Evolutionary conservation across 2,797 vertebrate species (phyloP).

Genomic region (Antennarius maculatus): DNA sequence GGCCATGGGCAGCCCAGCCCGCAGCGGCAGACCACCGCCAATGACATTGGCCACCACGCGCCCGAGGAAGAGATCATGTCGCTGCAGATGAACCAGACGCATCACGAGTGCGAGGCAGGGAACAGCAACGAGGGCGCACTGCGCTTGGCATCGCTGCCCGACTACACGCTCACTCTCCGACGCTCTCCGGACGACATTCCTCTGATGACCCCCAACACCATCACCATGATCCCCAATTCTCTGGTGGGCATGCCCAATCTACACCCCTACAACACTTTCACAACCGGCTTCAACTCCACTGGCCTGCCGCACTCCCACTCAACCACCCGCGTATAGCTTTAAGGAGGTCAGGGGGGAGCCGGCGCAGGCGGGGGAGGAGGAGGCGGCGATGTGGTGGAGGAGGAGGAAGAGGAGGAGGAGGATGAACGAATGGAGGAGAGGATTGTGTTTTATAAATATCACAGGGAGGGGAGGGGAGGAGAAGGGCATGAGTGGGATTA

Average conservation of each 20-base stretch:
- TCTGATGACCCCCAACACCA: conserved; percentile 98
- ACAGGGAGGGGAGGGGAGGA: conserved; percentile 58
- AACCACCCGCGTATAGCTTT: conserved; percentile 98
- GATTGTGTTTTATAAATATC: conserved; percentile 83
- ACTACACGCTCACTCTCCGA: conserved; percentile 95
- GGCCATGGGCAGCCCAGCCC: conserved; percentile 92
- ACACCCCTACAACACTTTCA: conserved; percentile 98
- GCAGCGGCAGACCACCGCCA: conserved; percentile 83
- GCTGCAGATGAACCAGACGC: conserved; percentile 94
- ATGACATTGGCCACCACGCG: conserved; percentile 88
- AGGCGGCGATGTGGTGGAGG: conserved; percentile 1
- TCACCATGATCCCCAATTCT: conserved; percentile 99
- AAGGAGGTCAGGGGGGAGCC: conserved; percentile 67
- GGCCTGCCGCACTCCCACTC: conserved; percentile 98
- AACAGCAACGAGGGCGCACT: conserved; percentile 81
- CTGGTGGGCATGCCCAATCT: conserved; percentile 97
- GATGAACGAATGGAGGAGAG: conserved; percentile 66
- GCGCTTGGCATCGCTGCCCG: conserved; percentile 90
- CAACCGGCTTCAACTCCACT: conserved; percentile 95
- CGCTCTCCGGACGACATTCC: conserved; percentile 98
- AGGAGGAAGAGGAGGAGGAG: conserved; percentile 50
- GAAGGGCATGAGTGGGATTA: conserved; percentile 71
- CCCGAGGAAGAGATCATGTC: conserved; percentile 97
- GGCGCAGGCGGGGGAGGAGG: conserved; percentile 40
- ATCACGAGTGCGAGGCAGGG: conserved; percentile 91